These are phyloP conservation scores for Dicrostonyx torquatus DNA, from an alignment of 2,797 vertebrate genomes.

Conservation along the genomic window DNA sequence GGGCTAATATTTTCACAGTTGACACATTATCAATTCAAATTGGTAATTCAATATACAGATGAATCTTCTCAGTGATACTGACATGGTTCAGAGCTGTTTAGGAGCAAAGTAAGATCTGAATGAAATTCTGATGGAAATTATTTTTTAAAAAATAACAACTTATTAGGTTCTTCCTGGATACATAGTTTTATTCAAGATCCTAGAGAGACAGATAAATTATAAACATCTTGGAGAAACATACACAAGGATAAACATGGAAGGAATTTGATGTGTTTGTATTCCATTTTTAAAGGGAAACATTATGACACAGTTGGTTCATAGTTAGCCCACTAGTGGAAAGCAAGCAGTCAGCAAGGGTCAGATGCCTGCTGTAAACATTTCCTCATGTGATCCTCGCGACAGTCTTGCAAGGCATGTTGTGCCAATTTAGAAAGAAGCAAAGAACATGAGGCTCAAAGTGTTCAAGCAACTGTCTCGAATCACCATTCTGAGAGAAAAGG, in stretches of 20 bases:
- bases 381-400: conserved; percentile 48
- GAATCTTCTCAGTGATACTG: conserved; percentile 61
- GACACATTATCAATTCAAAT: conserved; percentile 73
- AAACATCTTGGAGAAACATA: conserved; percentile 75
- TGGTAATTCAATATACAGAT: conserved; percentile 54
- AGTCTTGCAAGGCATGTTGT: conserved; percentile 5
- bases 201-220: conserved; percentile 72
- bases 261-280: conserved; percentile 71
- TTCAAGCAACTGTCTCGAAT: conserved; percentile 55
- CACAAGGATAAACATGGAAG: conserved; percentile 73
- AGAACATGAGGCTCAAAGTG: conserved; percentile 30
- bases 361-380: conserved; percentile 62
- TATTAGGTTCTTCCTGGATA: conserved; percentile 66
- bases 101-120: conserved; percentile 47
- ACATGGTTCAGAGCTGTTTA: conserved; percentile 61
- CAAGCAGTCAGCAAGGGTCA: conserved; percentile 48
- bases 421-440: conserved; percentile 35
- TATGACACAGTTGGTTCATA: conserved; percentile 61
- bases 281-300: conserved; percentile 50
- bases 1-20: conserved; percentile 53
- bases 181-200: conserved; percentile 51
- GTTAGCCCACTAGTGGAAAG: conserved; percentile 31
- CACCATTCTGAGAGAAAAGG: not conserved
- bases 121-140: conserved; percentile 65
- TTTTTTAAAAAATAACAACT: conserved; percentile 59